Conservation (phyloP, 30 jellyfish, hydroid and myxozoan species). For the Aurelia sp. region DNA sequence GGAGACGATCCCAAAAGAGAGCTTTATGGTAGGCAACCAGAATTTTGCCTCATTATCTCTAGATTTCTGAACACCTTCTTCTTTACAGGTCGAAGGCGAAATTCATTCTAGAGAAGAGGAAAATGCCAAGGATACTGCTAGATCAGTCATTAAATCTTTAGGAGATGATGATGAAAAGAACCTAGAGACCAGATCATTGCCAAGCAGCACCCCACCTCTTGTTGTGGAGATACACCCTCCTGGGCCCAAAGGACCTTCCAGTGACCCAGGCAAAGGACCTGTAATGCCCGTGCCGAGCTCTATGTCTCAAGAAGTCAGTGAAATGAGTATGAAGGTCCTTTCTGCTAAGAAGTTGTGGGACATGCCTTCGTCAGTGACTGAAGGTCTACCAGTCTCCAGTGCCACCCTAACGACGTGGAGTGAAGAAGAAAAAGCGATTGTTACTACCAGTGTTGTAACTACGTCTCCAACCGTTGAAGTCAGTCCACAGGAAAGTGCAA, state of each 20-base stretch:
- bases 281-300: slow-evolving; percentile 56
- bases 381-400: slow-evolving; percentile 54
- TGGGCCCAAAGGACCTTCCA: slow-evolving; percentile 91
- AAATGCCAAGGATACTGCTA: slow-evolving; percentile 91
- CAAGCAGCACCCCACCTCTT: slow-evolving; percentile 90
- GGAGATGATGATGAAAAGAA: slow-evolving; percentile 92
- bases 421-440: slow-evolving; percentile 47
- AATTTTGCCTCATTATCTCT: too few relatives aligned
- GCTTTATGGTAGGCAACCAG: too few relatives aligned
- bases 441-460: slow-evolving; percentile 51
- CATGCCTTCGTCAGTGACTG: slow-evolving; percentile 58
- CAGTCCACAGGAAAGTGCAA: slow-evolving; percentile 26
- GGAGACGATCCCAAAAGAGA: too few relatives aligned
- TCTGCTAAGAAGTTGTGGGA: slow-evolving; percentile 84
- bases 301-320: slow-evolving; percentile 88
- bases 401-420: slow-evolving; percentile 52
- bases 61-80: too few relatives aligned
- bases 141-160: slow-evolving; percentile 85
- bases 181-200: slow-evolving; percentile 92
- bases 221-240: slow-evolving; percentile 97
- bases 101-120: slow-evolving; percentile 56
- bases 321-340: slow-evolving; percentile 81
- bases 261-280: slow-evolving; percentile 96
- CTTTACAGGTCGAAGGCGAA: slow-evolving; percentile 37
- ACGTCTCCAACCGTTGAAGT: slow-evolving; percentile 40